Conservation (phyloP, 2,797 vertebrate genomes). For the Perodicticus potto region DNA sequence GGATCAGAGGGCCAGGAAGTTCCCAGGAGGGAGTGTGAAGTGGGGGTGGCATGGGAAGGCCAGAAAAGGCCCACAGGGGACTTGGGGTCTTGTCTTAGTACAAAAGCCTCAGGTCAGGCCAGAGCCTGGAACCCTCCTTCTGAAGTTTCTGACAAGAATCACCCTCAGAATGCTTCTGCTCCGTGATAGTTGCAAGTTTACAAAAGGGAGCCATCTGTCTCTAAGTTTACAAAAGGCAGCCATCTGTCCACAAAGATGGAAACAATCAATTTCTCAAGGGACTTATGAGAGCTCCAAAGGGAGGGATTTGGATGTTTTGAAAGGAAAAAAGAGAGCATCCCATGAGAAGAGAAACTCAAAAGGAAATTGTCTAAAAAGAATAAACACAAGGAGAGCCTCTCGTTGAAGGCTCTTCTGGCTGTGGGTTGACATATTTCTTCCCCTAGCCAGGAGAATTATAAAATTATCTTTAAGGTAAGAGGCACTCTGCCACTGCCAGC, state of each 20-base stretch:
- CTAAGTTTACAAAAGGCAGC: not conserved
- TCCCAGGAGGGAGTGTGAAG: not conserved
- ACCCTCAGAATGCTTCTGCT: not conserved
- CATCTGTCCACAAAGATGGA: fast-evolving
- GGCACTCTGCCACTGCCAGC: not conserved
- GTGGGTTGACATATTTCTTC: not conserved
- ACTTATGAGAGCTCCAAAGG: not conserved
- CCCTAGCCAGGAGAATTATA: not conserved
- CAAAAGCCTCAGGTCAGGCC: fast-evolving
- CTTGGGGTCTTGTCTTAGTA: too few relatives aligned
- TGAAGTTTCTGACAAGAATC: not conserved
- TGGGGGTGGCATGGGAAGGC: not conserved
- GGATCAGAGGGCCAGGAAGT: not conserved
- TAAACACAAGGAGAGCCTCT: not conserved
- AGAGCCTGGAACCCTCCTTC: not conserved
- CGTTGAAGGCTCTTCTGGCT: not conserved
- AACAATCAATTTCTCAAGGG: not conserved
- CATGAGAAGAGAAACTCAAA: not conserved
- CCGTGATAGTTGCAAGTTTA: too few relatives aligned
- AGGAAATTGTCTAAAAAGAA: not conserved
- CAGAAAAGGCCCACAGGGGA: not conserved
- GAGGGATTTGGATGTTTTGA: not conserved
- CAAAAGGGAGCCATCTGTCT: not conserved
- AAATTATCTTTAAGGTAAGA: not conserved
- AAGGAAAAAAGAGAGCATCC: not conserved